phyloP scores from a whole-genome alignment of 1,140 invertebrate species.

The Drosophila arizonae region DNA sequence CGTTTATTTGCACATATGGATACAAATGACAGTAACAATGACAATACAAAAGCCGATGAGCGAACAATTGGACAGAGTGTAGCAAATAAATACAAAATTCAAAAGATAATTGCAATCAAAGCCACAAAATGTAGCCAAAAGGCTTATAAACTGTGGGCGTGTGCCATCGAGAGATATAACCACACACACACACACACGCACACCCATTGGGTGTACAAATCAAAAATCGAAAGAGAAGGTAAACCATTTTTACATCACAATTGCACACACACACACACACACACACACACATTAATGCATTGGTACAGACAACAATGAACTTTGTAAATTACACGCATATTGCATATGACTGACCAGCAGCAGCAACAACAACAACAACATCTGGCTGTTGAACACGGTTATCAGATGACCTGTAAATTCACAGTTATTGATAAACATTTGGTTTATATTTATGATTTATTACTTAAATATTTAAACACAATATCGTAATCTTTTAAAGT shows the following conservation, averaged over 20 bases:
- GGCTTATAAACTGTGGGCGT: slow-evolving; percentile 76
- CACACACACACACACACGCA: not conserved
- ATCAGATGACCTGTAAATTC: slow-evolving; percentile 3
- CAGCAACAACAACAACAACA: not conserved
- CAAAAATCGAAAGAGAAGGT: slow-evolving; percentile 47
- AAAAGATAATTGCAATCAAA: slow-evolving; percentile 80
- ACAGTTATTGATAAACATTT: not conserved
- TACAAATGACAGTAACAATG: slow-evolving; percentile 62
- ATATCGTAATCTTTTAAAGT: too few relatives aligned
- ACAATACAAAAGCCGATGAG: slow-evolving; percentile 35
- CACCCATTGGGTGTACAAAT: not conserved
- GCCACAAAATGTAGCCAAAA: slow-evolving; percentile 78
- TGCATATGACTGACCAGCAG: not conserved
- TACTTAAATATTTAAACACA: too few relatives aligned
- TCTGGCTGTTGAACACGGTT: not conserved
- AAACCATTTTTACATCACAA: slow-evolving; percentile 67
- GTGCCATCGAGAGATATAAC: slow-evolving; percentile 1
- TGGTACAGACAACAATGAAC: slow-evolving; percentile 12
- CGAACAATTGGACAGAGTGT: slow-evolving; percentile 76
- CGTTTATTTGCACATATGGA: slow-evolving; percentile 50
- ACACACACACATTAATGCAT: not conserved
- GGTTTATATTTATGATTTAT: not conserved
- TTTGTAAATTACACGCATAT: slow-evolving; percentile 16
- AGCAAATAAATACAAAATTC: slow-evolving; percentile 81
- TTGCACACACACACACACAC: slow-evolving; percentile 35